Base-by-base conservation (phyloP, 2,888 invertebrate species). In the Monopis laevigella region DNA sequence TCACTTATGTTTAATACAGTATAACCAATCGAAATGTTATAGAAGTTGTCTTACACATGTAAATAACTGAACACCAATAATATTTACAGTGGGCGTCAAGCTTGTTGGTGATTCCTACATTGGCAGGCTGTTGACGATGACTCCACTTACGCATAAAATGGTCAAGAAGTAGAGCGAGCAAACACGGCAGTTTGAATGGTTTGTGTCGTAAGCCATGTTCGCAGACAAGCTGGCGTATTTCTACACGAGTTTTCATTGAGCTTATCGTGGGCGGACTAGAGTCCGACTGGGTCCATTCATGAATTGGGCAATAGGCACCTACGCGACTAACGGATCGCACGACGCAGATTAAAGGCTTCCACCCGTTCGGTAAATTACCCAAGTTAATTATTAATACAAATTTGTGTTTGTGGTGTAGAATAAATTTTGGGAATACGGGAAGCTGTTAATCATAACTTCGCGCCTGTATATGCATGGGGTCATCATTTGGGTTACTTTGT, bases 331-430 rank as follows among this genome's bases (percentile, higher is more conserved):
- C 42, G 42, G 41, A 30, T 36, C 24, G 17, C 19, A 36, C 39
- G 21, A 21, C 36, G 36, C 36, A 16, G 36, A 36, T 36, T 36
- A 36, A 36, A 36, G 36, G 24, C 21, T 36, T 36, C 39, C 27
- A 16, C 27, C 27, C 39, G 17, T 39, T 27, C 27, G 17, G 39
- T 34, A 70, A 72, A 69, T 69, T 67, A 66, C 56, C 53, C 53
- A 53, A 52, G 60, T 62, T 70, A 77, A 77, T 77, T n/a, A n/a
- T n/a, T 75, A 74, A 69, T 66, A 69, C 58, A 58, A 62, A 58
- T 61, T 59, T 54, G 57, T 57, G 52, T 52, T 62, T 59, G 29
- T 29, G n/a, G 8, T 29, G 13, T 29, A 28, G 18, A 17, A 30
- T 40, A 40, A 40, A 40, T 40, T 29, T 41, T 35, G 34, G 40